Base-by-base conservation (phyloP, 2,888 invertebrate species). In the Spodoptera littoralis region DNA sequence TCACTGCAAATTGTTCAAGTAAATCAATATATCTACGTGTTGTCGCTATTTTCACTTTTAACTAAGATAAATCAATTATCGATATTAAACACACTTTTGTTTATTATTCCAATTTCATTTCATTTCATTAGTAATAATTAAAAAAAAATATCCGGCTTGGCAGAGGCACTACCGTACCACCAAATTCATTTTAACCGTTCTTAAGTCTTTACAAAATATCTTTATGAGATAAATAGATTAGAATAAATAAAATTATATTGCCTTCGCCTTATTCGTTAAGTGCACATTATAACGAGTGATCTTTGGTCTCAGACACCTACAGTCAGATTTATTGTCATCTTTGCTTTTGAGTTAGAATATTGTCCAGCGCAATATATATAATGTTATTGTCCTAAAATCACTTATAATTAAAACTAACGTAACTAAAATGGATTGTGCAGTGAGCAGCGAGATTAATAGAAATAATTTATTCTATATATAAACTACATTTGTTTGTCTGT, bases 251-350 rank as follows among this genome's bases (percentile, higher is more conserved):
- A 52, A 13, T 22, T 18, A 12, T 11, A 22, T 11, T 27, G 48
- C 42, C 45, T 11, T 46, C 24, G 12, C 18, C 52, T 61, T 66
- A 62, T 59, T 11, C 44, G 63, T 59, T 45, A 61, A 45, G 85
- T 86, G 85, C 82, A 63, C 18, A 22, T 49, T 60, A 72, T 77
- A 86, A 86, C 86, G 67, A 83, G 86, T 87, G 86, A 62, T 49
- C 36, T 55, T 85, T 86, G 85, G 84, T 87, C 82, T 83, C 72
- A 66, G 65, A 67, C 49, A 64, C 60, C 67, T 56, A 57, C 61
- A 81, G 70, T 81, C 77, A 70, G 44, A 56, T 71, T 82, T 85
- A 85, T 85, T 86, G 84, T 85, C 84, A 51, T 27, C 18, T 36
- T 55, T 47, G 11, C 42, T 43, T 49, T 59, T 24, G 44, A 69